These are phyloP conservation scores for Denticeps clupeoides DNA, from an alignment of 2,797 vertebrate genomes.

Conservation along the genomic window DNA sequence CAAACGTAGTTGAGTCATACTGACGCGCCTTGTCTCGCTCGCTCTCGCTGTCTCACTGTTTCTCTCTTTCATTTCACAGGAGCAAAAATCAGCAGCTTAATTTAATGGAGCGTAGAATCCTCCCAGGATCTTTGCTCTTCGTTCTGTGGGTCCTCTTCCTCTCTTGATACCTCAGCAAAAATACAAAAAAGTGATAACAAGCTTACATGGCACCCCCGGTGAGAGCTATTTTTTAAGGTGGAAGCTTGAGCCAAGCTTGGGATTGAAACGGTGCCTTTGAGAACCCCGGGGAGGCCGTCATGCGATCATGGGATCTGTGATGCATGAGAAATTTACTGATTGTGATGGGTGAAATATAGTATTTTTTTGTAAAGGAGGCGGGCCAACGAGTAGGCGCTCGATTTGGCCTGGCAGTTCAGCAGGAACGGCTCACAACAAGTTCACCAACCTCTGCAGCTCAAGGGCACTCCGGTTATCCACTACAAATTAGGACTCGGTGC, in stretches of 20 bases:
- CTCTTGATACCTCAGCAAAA: background rate
- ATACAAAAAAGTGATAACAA: no score
- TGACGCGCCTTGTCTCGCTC: background rate
- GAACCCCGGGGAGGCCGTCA: background rate
- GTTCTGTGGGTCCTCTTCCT: background rate
- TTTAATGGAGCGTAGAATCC: slow-evolving; percentile 4
- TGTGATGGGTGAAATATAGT: no score
- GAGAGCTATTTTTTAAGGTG: background rate
- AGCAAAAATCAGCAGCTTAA: background rate
- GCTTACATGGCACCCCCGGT: slow-evolving; percentile 3
- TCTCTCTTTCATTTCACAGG: no score
- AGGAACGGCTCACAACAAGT: slow-evolving; percentile 3
- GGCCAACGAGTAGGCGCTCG: no score
- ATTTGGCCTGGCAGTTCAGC: slow-evolving; percentile 18
- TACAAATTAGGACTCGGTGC: slow-evolving; percentile 12
- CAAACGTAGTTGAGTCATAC: slow-evolving; percentile 3
- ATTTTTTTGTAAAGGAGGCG: no score
- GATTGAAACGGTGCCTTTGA: background rate
- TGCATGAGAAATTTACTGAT: no score
- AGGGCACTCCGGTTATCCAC: background rate
- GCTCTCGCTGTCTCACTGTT: background rate
- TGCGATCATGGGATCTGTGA: no score
- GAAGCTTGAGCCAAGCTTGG: background rate
- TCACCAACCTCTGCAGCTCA: slow-evolving; percentile 3
- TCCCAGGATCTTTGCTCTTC: background rate